Evolutionary conservation across 35 echinoderm and acorn worm species (phyloP).

Genomic region (Acanthaster planci): DNA sequence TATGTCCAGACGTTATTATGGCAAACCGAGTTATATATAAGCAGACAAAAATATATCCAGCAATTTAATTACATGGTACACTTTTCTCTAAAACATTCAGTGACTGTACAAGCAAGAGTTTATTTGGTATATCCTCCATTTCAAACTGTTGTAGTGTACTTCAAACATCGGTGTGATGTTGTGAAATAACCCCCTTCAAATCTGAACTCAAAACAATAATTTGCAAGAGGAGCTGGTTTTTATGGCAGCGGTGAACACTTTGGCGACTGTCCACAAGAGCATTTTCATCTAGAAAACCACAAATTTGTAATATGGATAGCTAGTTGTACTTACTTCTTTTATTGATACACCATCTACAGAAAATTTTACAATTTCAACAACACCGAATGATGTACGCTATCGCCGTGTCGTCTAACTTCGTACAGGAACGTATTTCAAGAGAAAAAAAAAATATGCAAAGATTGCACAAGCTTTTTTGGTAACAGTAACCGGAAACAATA

Average conservation of each 20-base stretch:
- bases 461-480: constrained; percentile 2
- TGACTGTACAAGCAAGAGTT: constrained; percentile 21
- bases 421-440: neutral
- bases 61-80: constrained; percentile 10
- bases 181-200: neutral
- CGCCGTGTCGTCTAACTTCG: neutral
- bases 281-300: too few relatives aligned
- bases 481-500: too few relatives aligned
- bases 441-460: neutral
- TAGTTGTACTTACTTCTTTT: too few relatives aligned
- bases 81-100: constrained; percentile 15
- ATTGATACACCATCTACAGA: too few relatives aligned
- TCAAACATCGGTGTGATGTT: neutral
- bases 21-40: constrained; percentile 10
- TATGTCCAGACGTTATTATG: neutral
- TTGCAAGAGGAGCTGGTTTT: neutral
- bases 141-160: neutral
- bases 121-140: neutral
- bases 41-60: constrained; percentile 31
- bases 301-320: too few relatives aligned
- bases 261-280: too few relatives aligned
- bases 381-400: too few relatives aligned
- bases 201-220: neutral
- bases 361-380: too few relatives aligned
- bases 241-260: too few relatives aligned